These are phyloP conservation scores for Drosophila borealis DNA, from an alignment of 2,888 invertebrate genomes.

Conservation along the genomic window DNA sequence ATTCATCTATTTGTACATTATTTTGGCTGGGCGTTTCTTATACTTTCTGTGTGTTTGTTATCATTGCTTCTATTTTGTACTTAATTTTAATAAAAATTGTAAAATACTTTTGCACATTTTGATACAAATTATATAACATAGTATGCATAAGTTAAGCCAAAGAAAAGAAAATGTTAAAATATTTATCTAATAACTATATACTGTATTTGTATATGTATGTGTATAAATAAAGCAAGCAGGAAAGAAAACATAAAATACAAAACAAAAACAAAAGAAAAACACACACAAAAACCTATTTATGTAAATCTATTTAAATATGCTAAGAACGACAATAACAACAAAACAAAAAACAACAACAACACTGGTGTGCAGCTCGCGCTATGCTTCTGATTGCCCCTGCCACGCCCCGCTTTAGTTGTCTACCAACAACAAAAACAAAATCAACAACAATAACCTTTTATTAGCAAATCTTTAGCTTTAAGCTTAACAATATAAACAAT, in stretches of 20 bases:
- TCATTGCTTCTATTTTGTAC: conserved; percentile 64
- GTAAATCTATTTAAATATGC: conserved; percentile 55
- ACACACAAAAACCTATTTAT: conserved; percentile 55
- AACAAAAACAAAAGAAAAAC: conserved; percentile 36
- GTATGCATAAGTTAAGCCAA: conserved; percentile 84
- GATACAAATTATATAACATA: conserved; percentile 61
- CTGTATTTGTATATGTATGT: conserved; percentile 22
- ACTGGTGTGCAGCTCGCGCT: conserved; percentile 73
- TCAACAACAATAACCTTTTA: conserved; percentile 46
- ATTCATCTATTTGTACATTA: conserved; percentile 62
- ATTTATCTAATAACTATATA: conserved; percentile 48
- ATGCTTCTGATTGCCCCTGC: conserved; percentile 65
- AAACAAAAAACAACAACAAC: conserved; percentile 29
- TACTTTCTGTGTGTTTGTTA: conserved; percentile 55
- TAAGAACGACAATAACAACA: conserved; percentile 41
- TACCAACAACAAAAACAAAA: conserved; percentile 23
- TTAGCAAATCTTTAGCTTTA: conserved; percentile 77
- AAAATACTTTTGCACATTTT: conserved; percentile 71
- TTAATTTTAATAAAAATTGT: conserved; percentile 73
- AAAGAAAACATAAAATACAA: conserved; percentile 74
- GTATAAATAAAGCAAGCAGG: conserved; percentile 59
- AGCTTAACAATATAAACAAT: conserved; percentile 45
- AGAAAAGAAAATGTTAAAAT: conserved; percentile 79
- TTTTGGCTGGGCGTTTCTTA: conserved; percentile 55
- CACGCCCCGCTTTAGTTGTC: conserved; percentile 57